phyloP scores from a whole-genome alignment of 2,888 invertebrate genomes.

The Eulithis prunata region DNA sequence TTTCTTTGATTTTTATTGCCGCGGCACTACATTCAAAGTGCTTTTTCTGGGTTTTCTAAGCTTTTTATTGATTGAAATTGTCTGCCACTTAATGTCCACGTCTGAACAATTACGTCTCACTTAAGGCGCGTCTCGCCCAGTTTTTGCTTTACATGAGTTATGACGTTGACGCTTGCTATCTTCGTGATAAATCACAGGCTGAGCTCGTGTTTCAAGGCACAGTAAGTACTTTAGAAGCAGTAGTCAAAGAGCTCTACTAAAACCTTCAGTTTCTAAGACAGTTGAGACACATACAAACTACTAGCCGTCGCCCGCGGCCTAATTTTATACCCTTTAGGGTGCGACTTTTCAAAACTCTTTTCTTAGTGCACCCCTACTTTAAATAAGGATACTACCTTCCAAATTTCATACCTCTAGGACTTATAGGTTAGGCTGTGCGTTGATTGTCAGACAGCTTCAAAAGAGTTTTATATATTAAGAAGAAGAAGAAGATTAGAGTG shows the following conservation, averaged over 20 bases:
- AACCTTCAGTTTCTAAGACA: too few species aligned
- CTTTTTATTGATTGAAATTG: constrained; percentile 29
- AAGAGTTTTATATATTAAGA: too few species aligned
- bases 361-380: too few species aligned
- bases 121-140: constrained; percentile 61
- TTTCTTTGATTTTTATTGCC: neutral
- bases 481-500: too few species aligned
- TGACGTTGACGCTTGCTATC: constrained; percentile 68
- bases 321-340: too few species aligned
- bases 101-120: constrained; percentile 63
- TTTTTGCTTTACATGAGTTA: constrained; percentile 69
- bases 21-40: constrained; percentile 3
- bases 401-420: too few species aligned
- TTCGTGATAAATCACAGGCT: constrained; percentile 65
- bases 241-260: neutral
- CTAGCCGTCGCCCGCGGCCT: too few species aligned
- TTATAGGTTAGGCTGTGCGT: too few species aligned
- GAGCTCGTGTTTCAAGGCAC: constrained; percentile 34
- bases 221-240: constrained; percentile 24
- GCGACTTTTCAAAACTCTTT: too few species aligned
- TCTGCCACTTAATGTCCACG: constrained; percentile 49
- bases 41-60: neutral
- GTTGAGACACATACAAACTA: too few species aligned
- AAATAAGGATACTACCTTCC: too few species aligned
- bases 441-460: too few species aligned